These are phyloP conservation scores for Caenorhabditis macrosperma DNA, from an alignment of 2,888 invertebrate genomes.

Conservation along the genomic window DNA sequence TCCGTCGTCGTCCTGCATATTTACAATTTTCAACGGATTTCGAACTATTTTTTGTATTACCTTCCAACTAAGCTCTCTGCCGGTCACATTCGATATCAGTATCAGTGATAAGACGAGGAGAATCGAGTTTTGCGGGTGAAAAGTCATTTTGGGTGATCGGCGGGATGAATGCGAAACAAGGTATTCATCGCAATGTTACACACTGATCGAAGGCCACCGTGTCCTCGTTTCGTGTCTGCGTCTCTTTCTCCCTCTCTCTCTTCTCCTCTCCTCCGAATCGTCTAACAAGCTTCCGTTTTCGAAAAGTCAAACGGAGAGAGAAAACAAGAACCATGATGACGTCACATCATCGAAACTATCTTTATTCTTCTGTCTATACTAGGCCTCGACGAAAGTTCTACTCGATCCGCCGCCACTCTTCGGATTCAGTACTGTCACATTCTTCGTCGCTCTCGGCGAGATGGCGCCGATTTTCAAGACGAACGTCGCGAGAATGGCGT, in stretches of 20 bases:
- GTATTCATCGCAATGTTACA: too few relatives aligned
- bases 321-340: neutral
- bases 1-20: slow-evolving; percentile 50
- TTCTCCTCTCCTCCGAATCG: slow-evolving; percentile 19
- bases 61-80: neutral
- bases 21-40: neutral
- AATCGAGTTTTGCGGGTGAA: neutral
- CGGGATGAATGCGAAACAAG: neutral
- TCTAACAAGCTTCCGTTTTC: slow-evolving; percentile 19
- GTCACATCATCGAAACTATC: neutral
- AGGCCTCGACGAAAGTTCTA: slow-evolving; percentile 2
- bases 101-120: neutral
- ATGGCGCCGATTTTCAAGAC: slow-evolving; percentile 15
- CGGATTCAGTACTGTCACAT: slow-evolving; percentile 17
- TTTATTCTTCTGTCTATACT: neutral
- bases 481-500: slow-evolving; percentile 37
- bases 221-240: slow-evolving; percentile 41
- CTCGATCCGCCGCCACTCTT: slow-evolving; percentile 22
- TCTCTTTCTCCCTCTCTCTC: slow-evolving; percentile 11
- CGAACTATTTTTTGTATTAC: neutral
- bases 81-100: neutral
- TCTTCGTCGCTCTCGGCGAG: neutral
- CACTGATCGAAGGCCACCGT: slow-evolving; percentile 49
- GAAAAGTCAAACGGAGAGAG: slow-evolving; percentile 2
- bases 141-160: too few relatives aligned